Evolutionary conservation across 2,113 vertebrate genomes (phyloP), one percentile per base, ranked within the genome.

Genomic region (Myotis brandtii): DNA sequence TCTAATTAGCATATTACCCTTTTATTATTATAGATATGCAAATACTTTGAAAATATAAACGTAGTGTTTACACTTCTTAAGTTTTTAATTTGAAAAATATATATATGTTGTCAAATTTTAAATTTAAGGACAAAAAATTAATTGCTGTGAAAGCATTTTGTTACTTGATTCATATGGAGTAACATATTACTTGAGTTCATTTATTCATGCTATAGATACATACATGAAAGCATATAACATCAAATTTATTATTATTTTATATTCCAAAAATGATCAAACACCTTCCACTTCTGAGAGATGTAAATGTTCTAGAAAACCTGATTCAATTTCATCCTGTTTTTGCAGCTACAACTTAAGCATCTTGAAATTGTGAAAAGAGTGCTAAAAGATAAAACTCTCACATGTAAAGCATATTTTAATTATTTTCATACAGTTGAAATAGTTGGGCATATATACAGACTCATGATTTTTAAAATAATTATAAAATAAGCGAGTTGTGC

Each of bases 211-310:
- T 88, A 34, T 34, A 43, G 32, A 79, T 84, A 66, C 30, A 86
- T 86, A 43, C 5, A 72, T 37, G 37, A 93, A 88, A 69, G 10
- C 16, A 40, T 18, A 85, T 77, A 54, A 52, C 54, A 87, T 88
- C 23, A 80, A 17, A 23, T 83, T 90, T 69, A 85, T 66, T 27
- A 75, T 34, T 46, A 91, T 75, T 95, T 95, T 87, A 87, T 46
- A 92, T 92, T 46, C 75, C 37, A 73, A 67, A 89, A 93, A 89
- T 84, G 23, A 89, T 95, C 46, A 86, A 95, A 62, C 16, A 50
- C 11, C 17, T 93, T 82, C 10, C 12, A 83, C 25, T 91, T 89
- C 72, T 76, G 32, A 37, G 46, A 90, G 20, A 87, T 72, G 9
- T 13, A 92, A 89, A 84, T 59, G n/a, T 84, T 80, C 27, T 27